phyloP scores from a whole-genome alignment of 2,113 vertebrate genomes.

The Tinamus guttatus region DNA sequence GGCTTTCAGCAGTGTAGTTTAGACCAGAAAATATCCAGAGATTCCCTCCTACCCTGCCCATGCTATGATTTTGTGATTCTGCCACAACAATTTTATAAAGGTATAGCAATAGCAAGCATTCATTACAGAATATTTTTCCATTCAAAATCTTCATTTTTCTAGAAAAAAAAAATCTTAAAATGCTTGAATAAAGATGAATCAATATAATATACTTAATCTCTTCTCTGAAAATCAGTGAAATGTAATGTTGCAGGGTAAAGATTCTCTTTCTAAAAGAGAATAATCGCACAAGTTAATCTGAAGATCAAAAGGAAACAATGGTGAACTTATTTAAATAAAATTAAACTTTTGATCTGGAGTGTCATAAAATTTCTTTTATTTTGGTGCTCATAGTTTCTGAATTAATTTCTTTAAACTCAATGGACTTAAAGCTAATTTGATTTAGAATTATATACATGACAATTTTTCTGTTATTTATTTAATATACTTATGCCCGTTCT shows the following conservation, averaged over 20 bases:
- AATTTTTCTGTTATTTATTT: not conserved
- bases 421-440: not conserved
- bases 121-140: not conserved
- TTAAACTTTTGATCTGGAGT: not conserved
- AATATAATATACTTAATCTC: not conserved
- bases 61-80: not conserved
- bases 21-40: not conserved
- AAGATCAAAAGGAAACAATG: not conserved
- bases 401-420: not conserved
- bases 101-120: not conserved
- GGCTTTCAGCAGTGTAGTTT: not conserved
- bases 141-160: not conserved
- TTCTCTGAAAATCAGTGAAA: not conserved
- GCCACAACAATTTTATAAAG: not conserved
- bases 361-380: not conserved
- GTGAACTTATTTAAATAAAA: not conserved
- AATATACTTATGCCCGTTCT: not conserved
- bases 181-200: not conserved
- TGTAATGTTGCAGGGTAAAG: not conserved
- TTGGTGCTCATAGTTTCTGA: not conserved
- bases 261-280: not conserved
- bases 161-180: not conserved
- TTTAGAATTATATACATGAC: not conserved
- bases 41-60: rapidly evolving
- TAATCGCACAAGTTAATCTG: not conserved